phyloP scores from a whole-genome alignment of 2,888 invertebrate genomes.

The Caenorhabditis sp. region DNA sequence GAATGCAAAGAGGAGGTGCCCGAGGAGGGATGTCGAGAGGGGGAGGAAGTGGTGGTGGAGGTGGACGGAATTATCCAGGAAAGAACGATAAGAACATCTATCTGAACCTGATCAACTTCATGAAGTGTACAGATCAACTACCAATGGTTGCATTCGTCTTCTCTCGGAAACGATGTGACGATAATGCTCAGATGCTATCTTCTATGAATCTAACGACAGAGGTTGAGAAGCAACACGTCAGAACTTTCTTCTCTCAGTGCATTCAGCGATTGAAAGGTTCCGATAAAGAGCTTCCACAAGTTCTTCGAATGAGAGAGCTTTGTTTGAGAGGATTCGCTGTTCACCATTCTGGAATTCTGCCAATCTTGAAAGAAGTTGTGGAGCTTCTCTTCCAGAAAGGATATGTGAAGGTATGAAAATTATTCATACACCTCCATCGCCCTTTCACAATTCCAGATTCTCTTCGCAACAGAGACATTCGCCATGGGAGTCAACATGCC shows the following conservation, averaged over 20 bases:
- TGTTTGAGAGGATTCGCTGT: slow-evolving; percentile 91
- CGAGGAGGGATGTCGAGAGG: slow-evolving; percentile 3
- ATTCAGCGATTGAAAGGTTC: slow-evolving; percentile 90
- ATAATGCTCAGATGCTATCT: slow-evolving; percentile 86
- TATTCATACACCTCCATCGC: not conserved
- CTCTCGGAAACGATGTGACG: slow-evolving; percentile 90
- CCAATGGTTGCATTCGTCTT: slow-evolving; percentile 96
- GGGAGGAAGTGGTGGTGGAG: slow-evolving; percentile 37
- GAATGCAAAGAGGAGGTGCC: slow-evolving; percentile 2
- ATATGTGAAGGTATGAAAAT: slow-evolving; percentile 89
- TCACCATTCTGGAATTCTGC: slow-evolving; percentile 98
- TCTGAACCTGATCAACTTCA: slow-evolving; percentile 90
- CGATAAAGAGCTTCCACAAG: slow-evolving; percentile 93
- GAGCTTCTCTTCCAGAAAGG: slow-evolving; percentile 97
- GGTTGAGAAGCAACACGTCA: slow-evolving; percentile 90
- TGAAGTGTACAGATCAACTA: slow-evolving; percentile 90
- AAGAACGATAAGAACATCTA: slow-evolving; percentile 89
- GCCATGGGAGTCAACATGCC: slow-evolving; percentile 99
- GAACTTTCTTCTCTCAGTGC: slow-evolving; percentile 91
- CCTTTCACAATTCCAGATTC: slow-evolving; percentile 86
- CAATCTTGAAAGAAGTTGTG: slow-evolving; percentile 98
- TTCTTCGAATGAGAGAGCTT: slow-evolving; percentile 87
- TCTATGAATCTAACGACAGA: slow-evolving; percentile 90
- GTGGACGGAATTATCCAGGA: slow-evolving; percentile 82
- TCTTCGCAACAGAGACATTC: slow-evolving; percentile 99